Evolutionary conservation across 2,888 invertebrate species (phyloP), one percentile per base, ranked within the genome.

Genomic region (Agrochola lota): DNA sequence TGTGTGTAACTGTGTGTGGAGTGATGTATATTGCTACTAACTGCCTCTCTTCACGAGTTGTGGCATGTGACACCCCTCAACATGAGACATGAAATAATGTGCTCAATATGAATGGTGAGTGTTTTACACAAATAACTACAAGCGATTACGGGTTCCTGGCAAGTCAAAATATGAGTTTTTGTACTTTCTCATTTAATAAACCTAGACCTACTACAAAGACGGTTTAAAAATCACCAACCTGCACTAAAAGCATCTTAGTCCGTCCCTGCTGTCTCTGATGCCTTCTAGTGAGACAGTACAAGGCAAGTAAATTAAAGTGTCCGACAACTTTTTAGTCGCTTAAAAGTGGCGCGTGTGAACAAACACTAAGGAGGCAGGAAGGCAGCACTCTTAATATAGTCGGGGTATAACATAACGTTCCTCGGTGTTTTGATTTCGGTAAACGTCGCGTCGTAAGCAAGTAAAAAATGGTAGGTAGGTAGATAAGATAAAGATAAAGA

Each of bases 351-450:
- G n/a, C 30, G 77, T 71, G 35, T 59, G 40, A 9, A 60, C 4
- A 30, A 49, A 43, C 26, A 20, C 66, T 57, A 46, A 67, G 46
- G 35, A 49, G 49, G 57, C 52, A 64, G 20, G 20, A 75, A 84
- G 49, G 12, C 12, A 43, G 59, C 49, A 64, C 66, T 85, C 52
- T 67, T 69, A 52, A 73, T 66, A 85, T 73, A 59, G 69, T 66
- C 26, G 46, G 67, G 64, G 63, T 66, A 57, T 49, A 66, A 66
- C 57, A 43, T 76, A 66, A 85, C 71, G 30, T 62, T 73, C 63
- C 46, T 55, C 72, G 83, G 69, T 71, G 70, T 82, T 71, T 77
- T 82, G 60, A 77, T 68, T 85, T 35, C 57, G n/a, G 30, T 52
- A 55, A 84, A 84, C 52, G 64, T 63, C n/a, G 26, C 64, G n/a